Percentiles rank a stretch among this genome's conserved stretches.
Evolutionary conservation across 2,888 invertebrate species (phyloP).

Genomic region (Macaria notata): DNA sequence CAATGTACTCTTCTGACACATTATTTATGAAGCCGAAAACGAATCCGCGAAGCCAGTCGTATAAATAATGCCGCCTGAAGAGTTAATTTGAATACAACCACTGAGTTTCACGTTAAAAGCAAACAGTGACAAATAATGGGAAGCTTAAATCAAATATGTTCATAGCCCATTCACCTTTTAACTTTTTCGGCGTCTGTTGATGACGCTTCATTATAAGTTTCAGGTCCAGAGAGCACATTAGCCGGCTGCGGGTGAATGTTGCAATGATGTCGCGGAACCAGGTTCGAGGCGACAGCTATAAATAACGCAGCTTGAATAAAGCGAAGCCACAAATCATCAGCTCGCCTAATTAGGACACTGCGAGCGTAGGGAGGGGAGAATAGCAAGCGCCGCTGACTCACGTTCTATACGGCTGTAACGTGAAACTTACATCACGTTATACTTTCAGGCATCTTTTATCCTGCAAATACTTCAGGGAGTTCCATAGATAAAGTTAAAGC

Average conservation of each 20-base stretch:
- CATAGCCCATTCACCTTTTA: too few species aligned
- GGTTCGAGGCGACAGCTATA: constrained; percentile 41
- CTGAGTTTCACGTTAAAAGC: too few species aligned
- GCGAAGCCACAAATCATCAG: constrained; percentile 45
- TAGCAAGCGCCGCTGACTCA: neutral
- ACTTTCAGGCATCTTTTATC: neutral
- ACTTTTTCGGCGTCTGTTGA: neutral
- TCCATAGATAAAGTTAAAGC: neutral
- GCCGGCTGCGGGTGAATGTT: constrained; percentile 1
- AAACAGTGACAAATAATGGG: too few species aligned
- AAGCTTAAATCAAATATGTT: too few species aligned
- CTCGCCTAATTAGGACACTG: constrained; percentile 47
- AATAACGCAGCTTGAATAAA: constrained; percentile 49
- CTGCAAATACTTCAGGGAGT: neutral
- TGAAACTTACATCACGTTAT: neutral
- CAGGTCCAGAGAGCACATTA: constrained; percentile 6
- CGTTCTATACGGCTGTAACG: neutral
- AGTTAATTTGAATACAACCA: neutral
- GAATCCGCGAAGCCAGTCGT: neutral
- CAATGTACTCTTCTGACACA: too few species aligned
- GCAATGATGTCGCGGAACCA: constrained; percentile 26
- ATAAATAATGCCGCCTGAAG: neutral
- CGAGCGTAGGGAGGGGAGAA: constrained; percentile 29
- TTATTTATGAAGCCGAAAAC: neutral
- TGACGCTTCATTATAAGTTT: constrained; percentile 2